Evolutionary conservation across 2,888 invertebrate genomes (phyloP).

Genomic region (Anaspis maculata): DNA sequence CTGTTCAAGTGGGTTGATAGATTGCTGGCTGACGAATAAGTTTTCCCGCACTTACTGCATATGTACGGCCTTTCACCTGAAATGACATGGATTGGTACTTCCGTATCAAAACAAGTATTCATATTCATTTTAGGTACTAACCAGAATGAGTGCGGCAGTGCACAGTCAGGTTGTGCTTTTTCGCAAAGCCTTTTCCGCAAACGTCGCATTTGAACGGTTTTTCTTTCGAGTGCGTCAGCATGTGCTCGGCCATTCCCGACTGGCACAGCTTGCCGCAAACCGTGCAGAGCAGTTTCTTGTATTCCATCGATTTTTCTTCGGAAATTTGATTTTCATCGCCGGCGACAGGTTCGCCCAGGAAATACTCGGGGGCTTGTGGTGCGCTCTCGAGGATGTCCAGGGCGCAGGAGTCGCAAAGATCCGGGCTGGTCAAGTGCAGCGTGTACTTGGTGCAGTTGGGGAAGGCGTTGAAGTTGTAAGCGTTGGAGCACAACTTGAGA

Average conservation of each 20-base stretch:
- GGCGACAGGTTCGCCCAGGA: too few species aligned
- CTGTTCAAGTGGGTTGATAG: background rate
- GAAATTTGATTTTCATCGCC: background rate
- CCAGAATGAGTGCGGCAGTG: background rate
- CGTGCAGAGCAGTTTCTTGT: conserved; percentile 24
- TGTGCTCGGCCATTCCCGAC: conserved; percentile 24
- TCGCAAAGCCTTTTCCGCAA: conserved; percentile 1
- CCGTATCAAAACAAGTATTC: too few species aligned
- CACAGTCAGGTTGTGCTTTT: background rate
- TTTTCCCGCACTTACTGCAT: background rate
- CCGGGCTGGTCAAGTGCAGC: background rate
- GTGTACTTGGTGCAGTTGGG: conserved; percentile 4
- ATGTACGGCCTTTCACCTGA: background rate
- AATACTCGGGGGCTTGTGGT: background rate
- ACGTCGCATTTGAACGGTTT: background rate
- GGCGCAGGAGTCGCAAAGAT: conserved; percentile 5
- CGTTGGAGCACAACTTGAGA: conserved; percentile 19
- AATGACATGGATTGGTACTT: too few species aligned
- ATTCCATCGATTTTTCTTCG: too few species aligned
- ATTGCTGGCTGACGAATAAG: background rate
- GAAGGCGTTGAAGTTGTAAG: conserved; percentile 7
- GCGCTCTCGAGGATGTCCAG: conserved; percentile 2
- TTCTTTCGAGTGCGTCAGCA: conserved; percentile 19
- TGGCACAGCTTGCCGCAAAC: conserved; percentile 25
- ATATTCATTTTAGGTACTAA: too few species aligned